These are phyloP conservation scores for Cyprinodon diabolis DNA, from an alignment of 2,797 vertebrate species.

Conservation along the genomic window DNA sequence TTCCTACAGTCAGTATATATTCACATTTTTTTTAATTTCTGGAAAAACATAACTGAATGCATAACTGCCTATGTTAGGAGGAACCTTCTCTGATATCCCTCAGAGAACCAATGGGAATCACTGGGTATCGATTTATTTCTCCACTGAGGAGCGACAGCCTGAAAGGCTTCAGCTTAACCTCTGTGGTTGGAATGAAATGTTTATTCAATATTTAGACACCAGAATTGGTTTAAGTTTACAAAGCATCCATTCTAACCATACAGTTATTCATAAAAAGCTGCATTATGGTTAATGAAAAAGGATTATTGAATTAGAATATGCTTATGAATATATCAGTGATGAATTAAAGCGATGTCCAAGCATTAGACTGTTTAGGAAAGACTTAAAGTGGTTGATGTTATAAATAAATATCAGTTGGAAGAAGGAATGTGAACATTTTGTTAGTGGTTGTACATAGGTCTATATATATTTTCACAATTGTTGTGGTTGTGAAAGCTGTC, in stretches of 20 bases:
- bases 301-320: neutral
- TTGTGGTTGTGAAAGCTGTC: too few relatives aligned
- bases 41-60: slow-evolving; percentile 19
- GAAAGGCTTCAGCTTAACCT: slow-evolving; percentile 37
- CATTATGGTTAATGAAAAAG: neutral
- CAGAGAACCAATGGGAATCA: slow-evolving; percentile 28
- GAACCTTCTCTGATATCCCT: slow-evolving; percentile 46
- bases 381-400: too few relatives aligned
- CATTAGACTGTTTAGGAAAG: too few relatives aligned
- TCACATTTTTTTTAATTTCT: slow-evolving; percentile 30
- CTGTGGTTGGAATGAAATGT: slow-evolving; percentile 55
- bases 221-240: slow-evolving; percentile 36
- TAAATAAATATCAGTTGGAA: too few relatives aligned
- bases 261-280: slow-evolving; percentile 3
- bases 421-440: too few relatives aligned
- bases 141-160: slow-evolving; percentile 30
- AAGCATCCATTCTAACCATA: slow-evolving; percentile 7
- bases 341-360: too few relatives aligned
- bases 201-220: slow-evolving; percentile 54
- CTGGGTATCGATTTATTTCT: slow-evolving; percentile 60
- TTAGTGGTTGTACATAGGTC: too few relatives aligned
- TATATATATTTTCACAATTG: too few relatives aligned
- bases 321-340: neutral
- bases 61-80: slow-evolving; percentile 6
- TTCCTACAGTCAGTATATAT: slow-evolving; percentile 33